Evolutionary conservation across 2,113 vertebrate species (phyloP).

Genomic region (Peromyscus leucopus): DNA sequence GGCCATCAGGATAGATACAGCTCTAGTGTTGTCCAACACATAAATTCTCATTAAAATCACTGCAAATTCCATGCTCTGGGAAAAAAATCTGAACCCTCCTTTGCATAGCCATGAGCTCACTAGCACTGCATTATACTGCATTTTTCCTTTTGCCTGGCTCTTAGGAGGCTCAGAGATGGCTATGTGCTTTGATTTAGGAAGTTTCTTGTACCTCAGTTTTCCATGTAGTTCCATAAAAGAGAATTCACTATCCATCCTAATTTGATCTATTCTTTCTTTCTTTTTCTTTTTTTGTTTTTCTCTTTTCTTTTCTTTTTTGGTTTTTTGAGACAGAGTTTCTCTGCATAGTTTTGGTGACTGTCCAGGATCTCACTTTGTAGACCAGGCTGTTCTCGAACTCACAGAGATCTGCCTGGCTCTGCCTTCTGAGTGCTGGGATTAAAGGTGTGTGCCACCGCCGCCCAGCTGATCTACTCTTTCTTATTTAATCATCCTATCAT

Average conservation of each 20-base stretch:
- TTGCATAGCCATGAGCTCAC: neutral
- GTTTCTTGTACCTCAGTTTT: neutral
- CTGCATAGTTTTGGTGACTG: no score
- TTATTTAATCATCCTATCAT: neutral
- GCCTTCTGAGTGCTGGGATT: no score
- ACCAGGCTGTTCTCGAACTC: no score
- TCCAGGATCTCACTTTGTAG: no score
- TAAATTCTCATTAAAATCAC: neutral
- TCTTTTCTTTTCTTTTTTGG: neutral
- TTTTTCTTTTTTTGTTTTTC: no score
- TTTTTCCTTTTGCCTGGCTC: neutral
- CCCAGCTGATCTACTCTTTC: neutral
- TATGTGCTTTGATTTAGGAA: neutral
- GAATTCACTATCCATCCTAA: neutral
- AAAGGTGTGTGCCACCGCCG: no score
- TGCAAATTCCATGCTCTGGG: neutral
- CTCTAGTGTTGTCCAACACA: neutral
- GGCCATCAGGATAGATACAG: neutral
- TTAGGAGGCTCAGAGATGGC: constrained; percentile 21
- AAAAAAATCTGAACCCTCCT: neutral
- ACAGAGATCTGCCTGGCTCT: no score
- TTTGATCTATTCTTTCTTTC: neutral
- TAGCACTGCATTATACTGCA: neutral
- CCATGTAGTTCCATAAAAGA: neutral
- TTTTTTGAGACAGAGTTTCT: no score